These are phyloP conservation scores for Ormyrus rosae DNA, from an alignment of 2,888 invertebrate species.

Conservation along the genomic window DNA sequence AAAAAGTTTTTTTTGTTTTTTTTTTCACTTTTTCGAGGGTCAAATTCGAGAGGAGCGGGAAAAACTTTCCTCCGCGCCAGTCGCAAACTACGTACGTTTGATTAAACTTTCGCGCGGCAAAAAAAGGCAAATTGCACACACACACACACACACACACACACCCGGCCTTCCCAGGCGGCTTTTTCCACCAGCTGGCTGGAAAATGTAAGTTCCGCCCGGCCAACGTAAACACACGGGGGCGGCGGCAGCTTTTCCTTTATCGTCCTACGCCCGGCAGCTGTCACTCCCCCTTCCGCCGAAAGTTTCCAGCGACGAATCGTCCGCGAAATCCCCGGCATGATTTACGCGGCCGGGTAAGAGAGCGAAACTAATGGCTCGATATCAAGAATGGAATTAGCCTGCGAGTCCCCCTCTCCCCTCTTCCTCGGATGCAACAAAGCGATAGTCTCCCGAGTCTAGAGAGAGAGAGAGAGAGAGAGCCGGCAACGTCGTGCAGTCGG, in stretches of 20 bases:
- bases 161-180: neutral
- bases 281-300: too few species aligned
- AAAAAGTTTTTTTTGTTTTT: too few species aligned
- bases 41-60: neutral
- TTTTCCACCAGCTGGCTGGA: constrained; percentile 1
- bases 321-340: too few species aligned
- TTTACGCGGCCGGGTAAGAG: neutral
- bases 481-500: too few species aligned
- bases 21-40: too few species aligned
- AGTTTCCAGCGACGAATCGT: too few species aligned
- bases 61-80: neutral
- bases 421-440: neutral
- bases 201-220: neutral
- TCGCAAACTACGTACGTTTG: neutral
- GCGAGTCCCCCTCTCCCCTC: neutral
- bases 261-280: too few species aligned
- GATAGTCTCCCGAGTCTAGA: neutral
- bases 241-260: too few species aligned
- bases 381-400: constrained; percentile 18
- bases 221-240: neutral
- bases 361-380: constrained; percentile 12
- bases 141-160: neutral
- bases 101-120: constrained; percentile 7
- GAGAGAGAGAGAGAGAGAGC: neutral
- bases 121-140: constrained; percentile 2